phyloP scores from a whole-genome alignment of 2,797 vertebrate genomes.

The Erithacus rubecula region DNA sequence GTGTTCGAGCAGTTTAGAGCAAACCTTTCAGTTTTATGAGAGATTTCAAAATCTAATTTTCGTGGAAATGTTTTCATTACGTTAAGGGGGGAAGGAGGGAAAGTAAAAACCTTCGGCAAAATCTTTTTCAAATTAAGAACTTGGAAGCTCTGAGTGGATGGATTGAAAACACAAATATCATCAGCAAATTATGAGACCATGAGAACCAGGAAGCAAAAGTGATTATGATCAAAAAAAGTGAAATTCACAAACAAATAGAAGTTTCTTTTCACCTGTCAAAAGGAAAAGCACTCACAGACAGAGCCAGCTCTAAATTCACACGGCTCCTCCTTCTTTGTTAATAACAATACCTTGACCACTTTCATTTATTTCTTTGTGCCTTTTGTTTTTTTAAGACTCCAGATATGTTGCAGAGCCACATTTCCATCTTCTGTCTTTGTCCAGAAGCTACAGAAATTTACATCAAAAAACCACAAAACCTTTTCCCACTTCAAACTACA shows the following conservation, averaged over 20 bases:
- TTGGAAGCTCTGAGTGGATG: conserved; percentile 12
- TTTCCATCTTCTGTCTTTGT: neutral
- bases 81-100: neutral
- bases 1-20: neutral
- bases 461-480: fast-evolving
- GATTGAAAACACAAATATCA: conserved; percentile 48
- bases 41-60: conserved; percentile 56
- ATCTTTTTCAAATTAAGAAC: conserved; percentile 60
- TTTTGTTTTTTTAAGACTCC: neutral
- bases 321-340: neutral
- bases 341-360: neutral
- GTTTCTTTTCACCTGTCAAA: neutral
- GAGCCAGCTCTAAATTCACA: neutral
- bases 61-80: conserved; percentile 48
- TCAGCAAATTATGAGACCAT: conserved; percentile 35
- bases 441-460: neutral
- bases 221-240: conserved; percentile 15
- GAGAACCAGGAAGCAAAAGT: conserved; percentile 57
- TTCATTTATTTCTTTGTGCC: neutral
- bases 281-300: neutral
- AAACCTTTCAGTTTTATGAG: conserved; percentile 50
- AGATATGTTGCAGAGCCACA: neutral
- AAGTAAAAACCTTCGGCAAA: conserved; percentile 7
- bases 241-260: conserved; percentile 45
- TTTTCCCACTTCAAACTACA: neutral